A percentile compares a stretch with the other conserved stretches of the same genome.
Evolutionary conservation across 2,113 vertebrate species (phyloP).

Genomic region (Jaculus jaculus): DNA sequence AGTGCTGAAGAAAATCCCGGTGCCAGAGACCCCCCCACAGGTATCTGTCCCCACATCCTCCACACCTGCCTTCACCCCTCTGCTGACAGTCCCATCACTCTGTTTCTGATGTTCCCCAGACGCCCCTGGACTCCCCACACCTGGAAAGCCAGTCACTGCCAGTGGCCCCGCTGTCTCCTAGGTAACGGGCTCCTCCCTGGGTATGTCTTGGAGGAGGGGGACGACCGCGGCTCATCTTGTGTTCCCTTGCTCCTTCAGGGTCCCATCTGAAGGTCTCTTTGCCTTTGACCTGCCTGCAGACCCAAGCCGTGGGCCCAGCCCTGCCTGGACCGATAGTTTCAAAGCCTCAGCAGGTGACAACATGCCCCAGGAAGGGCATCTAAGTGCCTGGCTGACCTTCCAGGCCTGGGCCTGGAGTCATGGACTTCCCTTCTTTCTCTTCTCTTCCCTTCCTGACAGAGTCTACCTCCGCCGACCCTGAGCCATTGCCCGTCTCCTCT

Average conservation of each 20-base stretch:
- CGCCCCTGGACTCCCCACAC: neutral
- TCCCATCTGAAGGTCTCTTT: constrained; percentile 31
- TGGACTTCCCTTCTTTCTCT: neutral
- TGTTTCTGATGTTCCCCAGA: constrained; percentile 49
- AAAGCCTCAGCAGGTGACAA: neutral
- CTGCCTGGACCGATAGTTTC: constrained; percentile 60
- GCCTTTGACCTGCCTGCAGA: constrained; percentile 51
- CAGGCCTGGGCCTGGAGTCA: neutral
- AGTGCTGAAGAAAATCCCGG: constrained; percentile 92
- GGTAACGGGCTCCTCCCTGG: constrained; percentile 47
- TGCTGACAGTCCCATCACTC: neutral
- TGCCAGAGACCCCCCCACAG: constrained; percentile 59
- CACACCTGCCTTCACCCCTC: neutral
- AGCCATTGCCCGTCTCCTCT: accelerated
- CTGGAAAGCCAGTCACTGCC: neutral
- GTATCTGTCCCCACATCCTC: neutral
- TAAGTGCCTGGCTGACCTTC: neutral
- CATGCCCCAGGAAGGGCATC: neutral
- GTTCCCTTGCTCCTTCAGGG: constrained; percentile 10
- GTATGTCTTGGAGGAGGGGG: neutral
- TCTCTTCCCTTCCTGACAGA: constrained; percentile 47
- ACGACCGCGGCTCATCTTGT: neutral
- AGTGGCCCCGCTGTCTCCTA: constrained; percentile 34
- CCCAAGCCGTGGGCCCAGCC: neutral
- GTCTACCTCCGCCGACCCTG: constrained; percentile 17